Evolutionary conservation across 1,140 invertebrate species (phyloP).

Genomic region (Triops longicaudatus): DNA sequence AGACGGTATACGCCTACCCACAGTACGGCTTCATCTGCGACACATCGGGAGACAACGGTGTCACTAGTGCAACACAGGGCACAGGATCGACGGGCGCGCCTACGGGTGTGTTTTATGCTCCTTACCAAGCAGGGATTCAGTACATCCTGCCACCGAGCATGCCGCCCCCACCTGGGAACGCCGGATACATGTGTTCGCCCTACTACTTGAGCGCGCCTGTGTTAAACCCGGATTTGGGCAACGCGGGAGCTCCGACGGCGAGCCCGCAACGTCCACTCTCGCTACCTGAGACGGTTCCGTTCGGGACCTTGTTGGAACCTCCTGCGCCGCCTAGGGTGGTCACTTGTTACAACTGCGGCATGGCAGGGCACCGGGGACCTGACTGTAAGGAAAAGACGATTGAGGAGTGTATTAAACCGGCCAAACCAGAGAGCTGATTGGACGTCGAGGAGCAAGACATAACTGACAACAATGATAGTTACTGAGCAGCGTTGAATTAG

Average conservation of each 20-base stretch:
- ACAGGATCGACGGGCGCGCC: neutral
- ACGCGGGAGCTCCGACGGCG: conserved; percentile 16
- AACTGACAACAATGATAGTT: too few species aligned
- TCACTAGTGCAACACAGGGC: neutral
- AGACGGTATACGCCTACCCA: neutral
- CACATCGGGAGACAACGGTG: neutral
- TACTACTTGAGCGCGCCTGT: conserved; percentile 1
- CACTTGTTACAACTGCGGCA: conserved; percentile 66
- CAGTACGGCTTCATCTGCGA: neutral
- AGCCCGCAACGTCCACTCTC: neutral
- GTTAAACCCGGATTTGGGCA: neutral
- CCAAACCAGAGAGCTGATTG: conserved; percentile 37
- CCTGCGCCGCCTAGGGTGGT: conserved; percentile 39
- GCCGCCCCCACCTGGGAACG: neutral
- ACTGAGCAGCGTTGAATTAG: too few species aligned
- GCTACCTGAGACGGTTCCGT: conserved; percentile 8
- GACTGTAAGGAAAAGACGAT: conserved; percentile 79
- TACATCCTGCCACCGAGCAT: neutral
- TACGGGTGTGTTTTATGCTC: neutral
- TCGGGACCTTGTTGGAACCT: conserved; percentile 18
- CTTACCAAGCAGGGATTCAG: neutral
- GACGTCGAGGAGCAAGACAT: conserved; percentile 32
- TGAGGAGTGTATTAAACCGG: conserved; percentile 70
- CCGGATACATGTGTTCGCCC: neutral
- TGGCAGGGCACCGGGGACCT: conserved; percentile 60